Percentiles rank a stretch among this genome's conserved stretches.
Evolutionary conservation across 2,888 invertebrate genomes (phyloP).

Genomic region (Pseudococcus jackbeardsleyi): DNA sequence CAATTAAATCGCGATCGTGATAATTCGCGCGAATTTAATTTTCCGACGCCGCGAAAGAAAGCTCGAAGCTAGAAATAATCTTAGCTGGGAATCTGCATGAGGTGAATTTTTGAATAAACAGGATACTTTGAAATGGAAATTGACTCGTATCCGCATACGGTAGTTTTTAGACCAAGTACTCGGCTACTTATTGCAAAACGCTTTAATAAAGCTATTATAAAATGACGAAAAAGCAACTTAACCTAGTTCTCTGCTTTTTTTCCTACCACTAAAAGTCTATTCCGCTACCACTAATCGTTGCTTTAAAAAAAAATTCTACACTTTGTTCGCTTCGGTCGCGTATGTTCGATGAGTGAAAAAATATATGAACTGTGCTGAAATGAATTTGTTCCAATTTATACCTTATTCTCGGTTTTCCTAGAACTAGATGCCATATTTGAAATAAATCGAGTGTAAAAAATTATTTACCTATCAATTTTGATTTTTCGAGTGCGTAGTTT

Average conservation of each 20-base stretch:
- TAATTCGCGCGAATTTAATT: neutral
- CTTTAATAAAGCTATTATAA: slow-evolving; percentile 47
- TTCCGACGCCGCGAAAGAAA: neutral
- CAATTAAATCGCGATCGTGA: slow-evolving; percentile 22
- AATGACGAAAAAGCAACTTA: slow-evolving; percentile 51
- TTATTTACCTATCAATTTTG: too few relatives aligned
- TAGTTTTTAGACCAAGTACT: slow-evolving; percentile 38
- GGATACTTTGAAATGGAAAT: slow-evolving; percentile 45
- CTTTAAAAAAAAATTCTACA: neutral
- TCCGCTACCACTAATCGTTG: neutral
- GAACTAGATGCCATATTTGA: too few relatives aligned
- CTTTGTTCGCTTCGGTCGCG: too few relatives aligned
- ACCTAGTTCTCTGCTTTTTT: slow-evolving; percentile 31
- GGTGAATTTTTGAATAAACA: slow-evolving; percentile 47
- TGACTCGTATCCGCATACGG: slow-evolving; percentile 29
- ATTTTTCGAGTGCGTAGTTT: too few relatives aligned
- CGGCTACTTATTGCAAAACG: slow-evolving; percentile 51
- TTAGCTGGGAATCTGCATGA: slow-evolving; percentile 4
- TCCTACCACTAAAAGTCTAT: neutral
- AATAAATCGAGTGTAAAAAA: too few relatives aligned
- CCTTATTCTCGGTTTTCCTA: neutral
- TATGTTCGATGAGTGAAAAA: neutral
- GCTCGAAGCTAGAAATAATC: slow-evolving; percentile 2
- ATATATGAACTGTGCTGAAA: neutral
- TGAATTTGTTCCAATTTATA: neutral